Conservation (phyloP, 2,888 invertebrate genomes). For the Drosophila niveifrons region DNA sequence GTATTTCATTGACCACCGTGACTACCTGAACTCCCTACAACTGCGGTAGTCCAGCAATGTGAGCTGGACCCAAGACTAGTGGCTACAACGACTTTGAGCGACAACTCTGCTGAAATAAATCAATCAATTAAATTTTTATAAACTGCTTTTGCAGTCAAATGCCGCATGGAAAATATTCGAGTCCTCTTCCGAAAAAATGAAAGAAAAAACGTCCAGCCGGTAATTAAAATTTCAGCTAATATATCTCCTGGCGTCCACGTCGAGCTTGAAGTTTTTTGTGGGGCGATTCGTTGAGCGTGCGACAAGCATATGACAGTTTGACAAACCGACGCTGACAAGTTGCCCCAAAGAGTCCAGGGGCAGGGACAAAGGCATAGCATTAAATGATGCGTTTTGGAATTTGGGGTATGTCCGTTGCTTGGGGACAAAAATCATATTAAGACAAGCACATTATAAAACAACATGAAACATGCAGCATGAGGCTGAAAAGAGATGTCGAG, state of each 20-base stretch:
- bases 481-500: no score
- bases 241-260: conserved; percentile 55
- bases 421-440: conserved; percentile 84
- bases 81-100: conserved; percentile 17
- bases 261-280: conserved; percentile 1
- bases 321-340: conserved; percentile 75
- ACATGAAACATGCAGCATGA: conserved; percentile 38
- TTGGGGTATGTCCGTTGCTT: conserved; percentile 70
- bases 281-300: conserved; percentile 55
- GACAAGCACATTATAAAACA: conserved; percentile 83
- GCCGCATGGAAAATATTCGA: conserved; percentile 63
- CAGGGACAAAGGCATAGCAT: conserved; percentile 21
- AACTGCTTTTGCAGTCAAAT: conserved; percentile 55
- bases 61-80: not conserved
- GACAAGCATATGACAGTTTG: conserved; percentile 85
- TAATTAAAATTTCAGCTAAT: conserved; percentile 85
- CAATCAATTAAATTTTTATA: conserved; percentile 85
- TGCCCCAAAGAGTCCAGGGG: conserved; percentile 14
- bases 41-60: conserved; percentile 24
- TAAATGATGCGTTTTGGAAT: conserved; percentile 81
- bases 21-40: conserved; percentile 50
- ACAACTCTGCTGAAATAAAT: conserved; percentile 83
- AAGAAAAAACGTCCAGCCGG: conserved; percentile 41
- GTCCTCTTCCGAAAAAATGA: conserved; percentile 23
- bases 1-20: conserved; percentile 73